A percentile compares a stretch with the other conserved stretches of the same genome.
Conservation (phyloP, 2,113 vertebrate genomes). For the Melospiza georgiana region DNA sequence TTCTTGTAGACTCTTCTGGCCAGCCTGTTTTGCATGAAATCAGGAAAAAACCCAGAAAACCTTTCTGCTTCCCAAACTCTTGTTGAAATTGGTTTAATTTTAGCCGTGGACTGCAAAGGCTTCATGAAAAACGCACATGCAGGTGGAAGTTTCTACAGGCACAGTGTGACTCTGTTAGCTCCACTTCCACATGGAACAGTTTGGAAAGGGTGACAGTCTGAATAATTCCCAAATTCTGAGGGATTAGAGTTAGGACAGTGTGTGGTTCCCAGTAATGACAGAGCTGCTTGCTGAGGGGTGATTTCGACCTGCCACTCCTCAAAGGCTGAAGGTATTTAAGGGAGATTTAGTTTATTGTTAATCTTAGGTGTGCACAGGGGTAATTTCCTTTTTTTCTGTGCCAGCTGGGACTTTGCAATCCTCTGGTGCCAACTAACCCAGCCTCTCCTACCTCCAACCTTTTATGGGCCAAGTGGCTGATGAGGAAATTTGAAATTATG, state of each 20-base stretch:
- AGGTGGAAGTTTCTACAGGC: not conserved
- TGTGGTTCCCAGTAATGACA: not conserved
- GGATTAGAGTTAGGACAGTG: not conserved
- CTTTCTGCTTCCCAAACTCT: not conserved
- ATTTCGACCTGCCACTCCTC: not conserved
- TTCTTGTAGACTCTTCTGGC: not conserved
- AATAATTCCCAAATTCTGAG: not conserved
- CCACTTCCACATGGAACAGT: not conserved
- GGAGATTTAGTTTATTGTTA: slow-evolving; percentile 39
- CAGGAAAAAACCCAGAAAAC: not conserved
- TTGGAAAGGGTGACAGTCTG: not conserved
- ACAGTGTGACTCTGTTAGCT: not conserved
- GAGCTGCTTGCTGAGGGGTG: not conserved
- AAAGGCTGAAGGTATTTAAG: slow-evolving; percentile 3
- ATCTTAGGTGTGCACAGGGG: slow-evolving; percentile 20
- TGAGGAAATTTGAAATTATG: slow-evolving; percentile 21
- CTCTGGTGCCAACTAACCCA: not conserved
- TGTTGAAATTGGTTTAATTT: not conserved
- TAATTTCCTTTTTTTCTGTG: slow-evolving; percentile 34
- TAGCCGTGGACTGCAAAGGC: not conserved
- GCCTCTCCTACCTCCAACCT: not conserved
- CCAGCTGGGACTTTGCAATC: not conserved
- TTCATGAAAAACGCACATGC: not conserved
- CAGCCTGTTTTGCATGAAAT: not conserved
- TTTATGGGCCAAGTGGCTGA: not conserved